These are phyloP conservation scores for Myotis brandtii DNA, from an alignment of 2,113 vertebrate genomes.

Conservation along the genomic window DNA sequence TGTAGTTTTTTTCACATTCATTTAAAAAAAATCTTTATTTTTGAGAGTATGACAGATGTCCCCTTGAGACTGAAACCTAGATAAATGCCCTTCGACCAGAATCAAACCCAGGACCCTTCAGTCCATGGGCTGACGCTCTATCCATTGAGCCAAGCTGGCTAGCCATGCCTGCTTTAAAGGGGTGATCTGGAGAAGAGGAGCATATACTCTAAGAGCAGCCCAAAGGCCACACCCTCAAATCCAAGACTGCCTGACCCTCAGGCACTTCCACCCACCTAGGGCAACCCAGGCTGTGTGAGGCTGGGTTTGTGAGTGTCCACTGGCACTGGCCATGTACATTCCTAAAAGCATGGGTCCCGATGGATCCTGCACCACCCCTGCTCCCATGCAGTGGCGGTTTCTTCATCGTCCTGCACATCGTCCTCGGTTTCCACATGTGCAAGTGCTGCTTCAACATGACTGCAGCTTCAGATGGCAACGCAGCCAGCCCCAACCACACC, in stretches of 20 bases:
- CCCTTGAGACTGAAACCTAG: too few relatives aligned
- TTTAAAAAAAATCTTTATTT: too few relatives aligned
- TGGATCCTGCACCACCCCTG: neutral
- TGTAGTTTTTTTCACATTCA: too few relatives aligned
- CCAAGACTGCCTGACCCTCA: neutral
- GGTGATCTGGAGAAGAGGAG: neutral
- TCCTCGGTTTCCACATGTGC: neutral
- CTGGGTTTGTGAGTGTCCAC: neutral
- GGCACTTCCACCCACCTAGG: too few relatives aligned
- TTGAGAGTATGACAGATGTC: too few relatives aligned
- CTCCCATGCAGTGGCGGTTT: too few relatives aligned
- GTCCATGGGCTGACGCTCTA: too few relatives aligned
- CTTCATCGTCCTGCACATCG: neutral
- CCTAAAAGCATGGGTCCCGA: neutral
- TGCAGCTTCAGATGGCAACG: neutral
- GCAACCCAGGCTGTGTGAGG: neutral
- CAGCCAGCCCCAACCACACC: neutral
- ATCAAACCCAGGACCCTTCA: too few relatives aligned
- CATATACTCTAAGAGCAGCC: neutral
- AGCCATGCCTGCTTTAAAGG: neutral
- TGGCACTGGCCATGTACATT: neutral
- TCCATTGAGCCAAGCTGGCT: too few relatives aligned
- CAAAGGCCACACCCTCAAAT: neutral
- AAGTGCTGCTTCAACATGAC: neutral
- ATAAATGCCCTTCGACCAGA: too few relatives aligned